A percentile compares a stretch with the other conserved stretches of the same genome.
Evolutionary conservation across 2,113 vertebrate species (phyloP).

Genomic region (Ahaetulla prasina): DNA sequence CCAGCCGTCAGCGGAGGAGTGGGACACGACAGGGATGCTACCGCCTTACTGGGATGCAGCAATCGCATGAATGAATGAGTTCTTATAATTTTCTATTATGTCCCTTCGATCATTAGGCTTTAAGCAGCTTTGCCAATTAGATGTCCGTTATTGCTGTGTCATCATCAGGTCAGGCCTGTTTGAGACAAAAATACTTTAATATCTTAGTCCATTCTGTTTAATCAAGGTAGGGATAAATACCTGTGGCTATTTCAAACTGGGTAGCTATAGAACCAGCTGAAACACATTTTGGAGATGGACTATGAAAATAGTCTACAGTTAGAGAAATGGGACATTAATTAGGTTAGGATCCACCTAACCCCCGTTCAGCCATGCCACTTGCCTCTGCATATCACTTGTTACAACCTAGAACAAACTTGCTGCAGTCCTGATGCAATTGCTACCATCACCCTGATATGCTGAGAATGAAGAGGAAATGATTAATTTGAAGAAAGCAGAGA

Average conservation of each 20-base stretch:
- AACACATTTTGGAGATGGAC: not conserved
- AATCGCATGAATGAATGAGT: not conserved
- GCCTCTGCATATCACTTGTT: not conserved
- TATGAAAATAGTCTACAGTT: not conserved
- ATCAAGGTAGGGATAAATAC: not conserved
- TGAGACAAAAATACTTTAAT: not conserved
- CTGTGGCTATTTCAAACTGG: not conserved
- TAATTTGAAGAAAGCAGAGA: not conserved
- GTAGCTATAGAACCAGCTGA: not conserved
- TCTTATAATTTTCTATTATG: not conserved
- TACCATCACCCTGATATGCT: not conserved
- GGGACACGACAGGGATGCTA: not conserved
- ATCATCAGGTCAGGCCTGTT: not conserved
- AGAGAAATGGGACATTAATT: not conserved
- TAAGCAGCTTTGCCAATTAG: not conserved
- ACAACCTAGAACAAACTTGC: not conserved
- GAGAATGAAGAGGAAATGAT: not conserved
- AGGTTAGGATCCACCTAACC: not conserved
- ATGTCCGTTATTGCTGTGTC: not conserved
- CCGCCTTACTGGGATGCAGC: not conserved
- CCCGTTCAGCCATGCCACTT: not conserved
- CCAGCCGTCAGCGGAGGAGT: no score
- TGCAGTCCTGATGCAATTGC: no score
- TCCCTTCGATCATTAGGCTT: not conserved
- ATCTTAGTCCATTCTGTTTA: not conserved